A percentile compares a stretch with the other conserved stretches of the same genome.
phyloP scores from a whole-genome alignment of 1,140 invertebrate genomes.

The Hyphantria cunea region DNA sequence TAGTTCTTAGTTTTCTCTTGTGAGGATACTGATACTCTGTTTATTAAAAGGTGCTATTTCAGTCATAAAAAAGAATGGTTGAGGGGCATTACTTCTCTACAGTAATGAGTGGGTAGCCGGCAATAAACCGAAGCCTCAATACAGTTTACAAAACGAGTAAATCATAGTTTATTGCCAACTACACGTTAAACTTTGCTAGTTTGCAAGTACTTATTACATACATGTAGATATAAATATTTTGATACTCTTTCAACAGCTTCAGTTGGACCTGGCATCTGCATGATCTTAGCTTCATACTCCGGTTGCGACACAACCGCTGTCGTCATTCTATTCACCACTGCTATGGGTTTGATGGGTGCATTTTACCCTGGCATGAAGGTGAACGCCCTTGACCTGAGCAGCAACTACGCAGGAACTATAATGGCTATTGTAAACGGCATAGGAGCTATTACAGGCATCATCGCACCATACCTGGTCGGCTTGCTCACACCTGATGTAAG shows the following conservation, averaged over 20 bases:
- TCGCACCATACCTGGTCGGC: conserved; percentile 90
- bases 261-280: conserved; percentile 82
- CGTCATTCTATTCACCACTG: conserved; percentile 86
- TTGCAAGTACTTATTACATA: too few relatives aligned
- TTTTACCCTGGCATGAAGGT: conserved; percentile 87
- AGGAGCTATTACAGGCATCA: conserved; percentile 88
- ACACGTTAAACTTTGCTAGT: too few relatives aligned
- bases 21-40: too few relatives aligned
- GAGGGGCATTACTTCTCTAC: too few relatives aligned
- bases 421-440: conserved; percentile 91
- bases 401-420: conserved; percentile 89
- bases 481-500: conserved; percentile 88
- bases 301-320: conserved; percentile 83
- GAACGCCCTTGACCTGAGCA: conserved; percentile 90
- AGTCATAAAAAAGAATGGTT: too few relatives aligned
- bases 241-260: conserved; percentile 65
- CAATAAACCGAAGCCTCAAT: too few relatives aligned
- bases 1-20: too few relatives aligned
- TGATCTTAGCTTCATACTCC: conserved; percentile 84
- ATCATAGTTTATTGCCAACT: too few relatives aligned
- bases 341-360: conserved; percentile 87
- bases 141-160: too few relatives aligned
- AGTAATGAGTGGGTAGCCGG: too few relatives aligned
- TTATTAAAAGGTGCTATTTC: too few relatives aligned
- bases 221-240: not conserved